phyloP scores from a whole-genome alignment of 2,113 vertebrate species.

The Octodon degus region DNA sequence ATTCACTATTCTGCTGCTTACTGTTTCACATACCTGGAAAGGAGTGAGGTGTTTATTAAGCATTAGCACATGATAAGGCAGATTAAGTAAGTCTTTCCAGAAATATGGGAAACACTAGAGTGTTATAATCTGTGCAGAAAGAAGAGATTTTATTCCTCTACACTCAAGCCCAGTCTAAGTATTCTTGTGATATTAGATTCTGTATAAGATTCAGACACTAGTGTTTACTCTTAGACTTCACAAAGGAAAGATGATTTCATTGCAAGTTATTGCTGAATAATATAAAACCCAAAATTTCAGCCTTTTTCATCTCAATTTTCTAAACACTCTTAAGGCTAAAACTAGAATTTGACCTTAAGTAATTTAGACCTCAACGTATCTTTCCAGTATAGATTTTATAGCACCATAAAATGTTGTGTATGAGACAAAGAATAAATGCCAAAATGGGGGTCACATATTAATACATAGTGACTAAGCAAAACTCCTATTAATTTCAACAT shows the following conservation, averaged over 20 bases:
- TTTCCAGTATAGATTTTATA: constrained; percentile 26
- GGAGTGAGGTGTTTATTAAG: constrained; percentile 87
- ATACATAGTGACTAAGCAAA: constrained; percentile 13
- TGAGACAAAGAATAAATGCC: constrained; percentile 37
- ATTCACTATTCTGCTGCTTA: constrained; percentile 76
- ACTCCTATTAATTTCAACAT: background rate
- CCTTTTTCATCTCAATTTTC: constrained; percentile 74
- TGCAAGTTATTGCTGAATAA: constrained; percentile 53
- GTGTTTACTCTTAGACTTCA: constrained; percentile 82
- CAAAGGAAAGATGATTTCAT: constrained; percentile 80
- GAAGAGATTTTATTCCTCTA: constrained; percentile 75
- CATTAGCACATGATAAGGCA: constrained; percentile 85
- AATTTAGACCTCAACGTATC: constrained; percentile 15
- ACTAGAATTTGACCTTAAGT: constrained; percentile 77
- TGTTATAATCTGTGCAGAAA: constrained; percentile 70
- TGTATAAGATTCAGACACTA: constrained; percentile 82
- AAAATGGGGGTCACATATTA: constrained; percentile 9
- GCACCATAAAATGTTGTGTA: background rate
- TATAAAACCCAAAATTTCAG: constrained; percentile 77
- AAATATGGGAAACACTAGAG: constrained; percentile 80
- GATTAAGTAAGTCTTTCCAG: constrained; percentile 86
- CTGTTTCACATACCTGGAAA: constrained; percentile 84
- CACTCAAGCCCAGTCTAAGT: constrained; percentile 74
- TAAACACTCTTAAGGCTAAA: constrained; percentile 69
- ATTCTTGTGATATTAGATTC: constrained; percentile 84